phyloP scores from a whole-genome alignment of 2,888 invertebrate genomes.

The Tanytarsus gracilentus region DNA sequence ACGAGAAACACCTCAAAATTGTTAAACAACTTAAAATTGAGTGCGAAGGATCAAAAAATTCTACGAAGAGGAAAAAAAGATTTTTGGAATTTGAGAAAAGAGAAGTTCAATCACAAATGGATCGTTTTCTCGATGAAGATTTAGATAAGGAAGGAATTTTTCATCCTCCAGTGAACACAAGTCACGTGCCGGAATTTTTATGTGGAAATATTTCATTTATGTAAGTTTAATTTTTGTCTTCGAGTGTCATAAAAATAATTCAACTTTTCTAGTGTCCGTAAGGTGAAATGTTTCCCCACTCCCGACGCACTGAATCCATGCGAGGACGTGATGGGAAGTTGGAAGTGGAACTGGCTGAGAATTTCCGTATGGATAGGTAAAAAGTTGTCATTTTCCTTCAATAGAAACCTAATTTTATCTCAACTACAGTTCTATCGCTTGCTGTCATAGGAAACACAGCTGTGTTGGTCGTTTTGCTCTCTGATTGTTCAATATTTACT shows the following conservation, averaged over 20 bases:
- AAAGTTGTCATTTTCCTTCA: too few species aligned
- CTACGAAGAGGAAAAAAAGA: neutral
- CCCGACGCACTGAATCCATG: conserved; percentile 80
- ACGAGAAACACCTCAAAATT: conserved; percentile 54
- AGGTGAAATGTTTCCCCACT: conserved; percentile 59
- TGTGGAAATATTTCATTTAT: too few species aligned
- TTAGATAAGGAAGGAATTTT: neutral
- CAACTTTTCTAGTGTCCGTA: too few species aligned
- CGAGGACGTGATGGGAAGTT: conserved; percentile 80
- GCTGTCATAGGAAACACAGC: conserved; percentile 77
- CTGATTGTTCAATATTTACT: conserved; percentile 49
- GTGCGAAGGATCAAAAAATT: conserved; percentile 32
- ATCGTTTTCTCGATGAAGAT: too few species aligned
- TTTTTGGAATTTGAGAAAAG: neutral
- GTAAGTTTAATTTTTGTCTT: too few species aligned
- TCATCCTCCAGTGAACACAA: neutral
- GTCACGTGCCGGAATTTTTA: neutral
- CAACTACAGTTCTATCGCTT: conserved; percentile 66
- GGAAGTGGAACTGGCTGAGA: conserved; percentile 65
- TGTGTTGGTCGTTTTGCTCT: conserved; percentile 66
- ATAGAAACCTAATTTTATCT: neutral
- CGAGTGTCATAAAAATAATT: too few species aligned
- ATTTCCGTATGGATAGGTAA: conserved; percentile 67
- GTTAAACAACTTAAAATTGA: conserved; percentile 46
- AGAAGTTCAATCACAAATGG: too few species aligned